Conservation (phyloP, 2,113 vertebrate species). For the human (Homo sapiens) region DNA sequence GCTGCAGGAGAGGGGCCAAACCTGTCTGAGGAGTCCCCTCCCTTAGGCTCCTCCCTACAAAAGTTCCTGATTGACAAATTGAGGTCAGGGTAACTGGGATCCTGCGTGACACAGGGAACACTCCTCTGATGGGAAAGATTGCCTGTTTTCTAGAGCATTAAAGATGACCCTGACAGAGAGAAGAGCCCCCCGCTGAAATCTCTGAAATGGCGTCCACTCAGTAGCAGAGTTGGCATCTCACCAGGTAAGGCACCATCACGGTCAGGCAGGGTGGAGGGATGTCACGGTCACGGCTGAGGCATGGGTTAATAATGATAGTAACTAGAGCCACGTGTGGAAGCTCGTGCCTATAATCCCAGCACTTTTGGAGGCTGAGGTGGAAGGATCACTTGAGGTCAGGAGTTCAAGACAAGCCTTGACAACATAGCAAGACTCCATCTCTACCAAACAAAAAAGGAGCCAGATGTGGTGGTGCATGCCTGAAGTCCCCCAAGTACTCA, state of each 20-base stretch:
- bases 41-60: background rate
- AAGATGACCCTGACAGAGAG: slow-evolving; percentile 60
- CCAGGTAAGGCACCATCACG: slow-evolving; percentile 77
- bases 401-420: too few relatives aligned
- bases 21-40: fast-evolving
- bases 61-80: background rate
- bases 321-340: too few relatives aligned
- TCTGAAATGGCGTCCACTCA: slow-evolving; percentile 75
- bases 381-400: too few relatives aligned
- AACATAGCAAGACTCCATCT: too few relatives aligned
- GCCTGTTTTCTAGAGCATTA: slow-evolving; percentile 77
- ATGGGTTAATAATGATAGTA: too few relatives aligned
- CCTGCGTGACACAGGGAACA: background rate
- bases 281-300: fast-evolving
- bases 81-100: background rate
- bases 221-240: slow-evolving; percentile 77
- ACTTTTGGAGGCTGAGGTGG: too few relatives aligned
- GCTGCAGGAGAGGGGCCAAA: background rate
- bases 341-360: too few relatives aligned
- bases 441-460: too few relatives aligned
- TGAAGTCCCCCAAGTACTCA: too few relatives aligned
- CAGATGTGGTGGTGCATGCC: too few relatives aligned
- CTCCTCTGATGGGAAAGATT: background rate
- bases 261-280: fast-evolving
- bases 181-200: slow-evolving; percentile 31